Conservation (phyloP, 1,140 invertebrate genomes). For the Drosophila sproati region DNA sequence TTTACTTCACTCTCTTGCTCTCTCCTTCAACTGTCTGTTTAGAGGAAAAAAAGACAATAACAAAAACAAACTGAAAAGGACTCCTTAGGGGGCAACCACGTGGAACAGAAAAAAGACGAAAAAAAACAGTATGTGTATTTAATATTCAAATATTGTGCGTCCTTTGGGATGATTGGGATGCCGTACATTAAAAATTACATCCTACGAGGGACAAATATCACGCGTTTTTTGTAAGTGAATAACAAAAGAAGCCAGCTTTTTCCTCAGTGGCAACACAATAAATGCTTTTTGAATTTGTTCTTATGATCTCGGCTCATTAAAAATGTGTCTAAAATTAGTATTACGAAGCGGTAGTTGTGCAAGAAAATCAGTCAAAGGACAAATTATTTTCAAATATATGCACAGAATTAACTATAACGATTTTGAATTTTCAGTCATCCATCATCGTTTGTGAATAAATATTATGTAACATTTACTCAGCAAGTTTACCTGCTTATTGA, state of each 20-base stretch:
- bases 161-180: slow-evolving; percentile 69
- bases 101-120: slow-evolving; percentile 24
- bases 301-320: background rate
- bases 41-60: slow-evolving; percentile 47
- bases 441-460: too few relatives aligned
- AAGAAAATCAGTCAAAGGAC: too few relatives aligned
- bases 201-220: background rate
- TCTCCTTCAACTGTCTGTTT: slow-evolving; percentile 49
- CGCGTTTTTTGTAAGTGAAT: background rate
- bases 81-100: slow-evolving; percentile 49
- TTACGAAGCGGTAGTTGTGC: too few relatives aligned
- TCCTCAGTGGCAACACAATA: background rate
- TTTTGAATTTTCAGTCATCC: too few relatives aligned
- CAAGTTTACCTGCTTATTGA: too few relatives aligned
- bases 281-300: background rate
- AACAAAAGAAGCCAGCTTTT: background rate
- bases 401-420: too few relatives aligned
- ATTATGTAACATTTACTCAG: too few relatives aligned
- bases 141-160: slow-evolving; percentile 74
- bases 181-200: slow-evolving; percentile 48
- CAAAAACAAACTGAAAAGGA: slow-evolving; percentile 48
- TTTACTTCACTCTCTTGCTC: slow-evolving; percentile 16
- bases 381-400: too few relatives aligned
- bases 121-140: slow-evolving; percentile 61
- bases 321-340: background rate